Percentiles rank a stretch among this genome's conserved stretches.
These are phyloP conservation scores for Aphis gossypii DNA, from an alignment of 1,140 invertebrate species.

Conservation along the genomic window DNA sequence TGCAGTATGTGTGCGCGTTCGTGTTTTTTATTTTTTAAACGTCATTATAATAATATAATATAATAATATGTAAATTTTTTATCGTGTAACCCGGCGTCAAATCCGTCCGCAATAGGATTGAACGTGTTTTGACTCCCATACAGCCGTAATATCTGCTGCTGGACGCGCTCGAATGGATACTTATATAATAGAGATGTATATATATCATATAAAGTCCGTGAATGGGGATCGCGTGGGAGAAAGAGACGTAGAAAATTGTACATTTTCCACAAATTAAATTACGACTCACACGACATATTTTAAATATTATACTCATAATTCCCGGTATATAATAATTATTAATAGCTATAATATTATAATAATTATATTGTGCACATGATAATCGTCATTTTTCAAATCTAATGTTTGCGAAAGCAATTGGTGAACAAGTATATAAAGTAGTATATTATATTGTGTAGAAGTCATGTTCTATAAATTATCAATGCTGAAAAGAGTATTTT, in stretches of 20 bases:
- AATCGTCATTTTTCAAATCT: neutral
- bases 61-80: conserved; percentile 25
- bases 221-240: neutral
- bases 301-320: neutral
- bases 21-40: conserved; percentile 22
- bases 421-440: too few species aligned
- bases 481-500: neutral
- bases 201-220: neutral
- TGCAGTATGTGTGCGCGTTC: neutral
- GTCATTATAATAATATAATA: neutral
- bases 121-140: conserved; percentile 38
- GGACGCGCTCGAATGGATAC: conserved; percentile 1
- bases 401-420: neutral
- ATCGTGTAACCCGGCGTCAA: conserved; percentile 13
- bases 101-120: conserved; percentile 29
- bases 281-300: neutral
- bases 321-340: too few species aligned
- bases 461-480: neutral
- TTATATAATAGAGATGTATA: neutral
- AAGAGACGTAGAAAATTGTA: neutral
- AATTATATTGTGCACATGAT: neutral
- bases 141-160: neutral
- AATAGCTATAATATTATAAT: too few species aligned
- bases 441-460: neutral
- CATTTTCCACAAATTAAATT: neutral